Base-by-base conservation (phyloP, 2,888 invertebrate genomes). In the Ennomos fuscantarius region DNA sequence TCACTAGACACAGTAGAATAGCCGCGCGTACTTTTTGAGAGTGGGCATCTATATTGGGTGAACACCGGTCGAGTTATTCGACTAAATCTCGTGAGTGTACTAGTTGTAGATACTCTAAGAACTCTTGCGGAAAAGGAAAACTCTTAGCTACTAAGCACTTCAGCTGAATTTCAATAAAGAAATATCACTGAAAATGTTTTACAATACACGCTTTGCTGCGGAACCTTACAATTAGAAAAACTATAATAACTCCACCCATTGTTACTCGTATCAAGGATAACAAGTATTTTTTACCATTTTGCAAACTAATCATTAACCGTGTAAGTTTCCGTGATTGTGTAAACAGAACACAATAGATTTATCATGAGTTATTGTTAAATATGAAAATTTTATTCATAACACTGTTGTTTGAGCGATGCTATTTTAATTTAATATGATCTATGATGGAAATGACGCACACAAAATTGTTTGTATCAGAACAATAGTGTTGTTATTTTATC, bases 181-280 rank as follows among this genome's bases (percentile, higher is more conserved):
- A 39, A 3, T 6, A 40, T 40, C 24, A 9, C 9, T 24, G 24
- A 43, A 35, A 12, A 44, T 34, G 35, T 35, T 35, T 45, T 46
- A 24, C 13, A 37, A 8, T 32, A n/a, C 11, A 24, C 24, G 11
- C n/a, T 37, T 10, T 12, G 3, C 31, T 49, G 13, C 13, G n/a
- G 48, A 48, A 48, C 31, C 39, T 31, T 46, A 31, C 9, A 37
- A 55, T 40, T 69, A 77, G 72, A 81, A 87, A 85, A 88, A 87
- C 79, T 77, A 66, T 84, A 86, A 87, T 89, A 69, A 65, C 68
- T 62, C 70, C 58, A 63, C 62, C 84, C 75, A 89, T 90, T 91
- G 89, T 90, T 76, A 52, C 74, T 62, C 46, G 47, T 62, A 79
- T 81, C 85, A 88, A 90, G 89, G 91, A 89, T 84, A 84, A 78